Evolutionary conservation across 2,888 invertebrate species (phyloP).

Genomic region (Lasiommata megera): DNA sequence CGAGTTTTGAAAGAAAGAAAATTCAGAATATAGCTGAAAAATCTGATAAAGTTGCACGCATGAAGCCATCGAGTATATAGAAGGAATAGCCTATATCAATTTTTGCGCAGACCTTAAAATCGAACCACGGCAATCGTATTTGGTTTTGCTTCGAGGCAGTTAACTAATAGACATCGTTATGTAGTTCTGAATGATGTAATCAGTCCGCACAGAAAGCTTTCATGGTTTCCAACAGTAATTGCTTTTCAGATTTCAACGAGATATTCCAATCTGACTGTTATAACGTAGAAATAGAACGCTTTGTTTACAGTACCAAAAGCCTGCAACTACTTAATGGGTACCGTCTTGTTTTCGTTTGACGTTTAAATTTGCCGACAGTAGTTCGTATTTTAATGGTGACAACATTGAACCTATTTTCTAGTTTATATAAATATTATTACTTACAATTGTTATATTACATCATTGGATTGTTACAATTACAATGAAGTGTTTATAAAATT

Average conservation of each 20-base stretch:
- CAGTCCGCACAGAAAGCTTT: conserved; percentile 18
- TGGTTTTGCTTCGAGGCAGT: too few relatives aligned
- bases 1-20: neutral
- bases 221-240: conserved; percentile 27
- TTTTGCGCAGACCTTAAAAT: neutral
- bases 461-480: too few relatives aligned
- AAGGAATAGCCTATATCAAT: neutral
- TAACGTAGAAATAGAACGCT: conserved; percentile 15
- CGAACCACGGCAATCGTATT: neutral
- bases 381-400: neutral
- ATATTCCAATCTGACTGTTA: conserved; percentile 17
- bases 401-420: neutral
- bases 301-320: conserved; percentile 26
- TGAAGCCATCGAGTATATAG: neutral
- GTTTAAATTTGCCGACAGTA: neutral
- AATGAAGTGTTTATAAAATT: too few relatives aligned
- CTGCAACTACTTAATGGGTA: conserved; percentile 18
- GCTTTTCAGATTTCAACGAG: conserved; percentile 26
- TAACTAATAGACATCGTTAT: neutral
- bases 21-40: neutral
- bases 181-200: conserved; percentile 14
- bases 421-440: too few relatives aligned
- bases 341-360: conserved; percentile 22
- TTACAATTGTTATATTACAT: too few relatives aligned
- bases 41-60: neutral